Percentiles rank a stretch among this genome's conserved stretches.
phyloP scores from a whole-genome alignment of 2,888 invertebrate genomes.

The Ophioninae sp. region DNA sequence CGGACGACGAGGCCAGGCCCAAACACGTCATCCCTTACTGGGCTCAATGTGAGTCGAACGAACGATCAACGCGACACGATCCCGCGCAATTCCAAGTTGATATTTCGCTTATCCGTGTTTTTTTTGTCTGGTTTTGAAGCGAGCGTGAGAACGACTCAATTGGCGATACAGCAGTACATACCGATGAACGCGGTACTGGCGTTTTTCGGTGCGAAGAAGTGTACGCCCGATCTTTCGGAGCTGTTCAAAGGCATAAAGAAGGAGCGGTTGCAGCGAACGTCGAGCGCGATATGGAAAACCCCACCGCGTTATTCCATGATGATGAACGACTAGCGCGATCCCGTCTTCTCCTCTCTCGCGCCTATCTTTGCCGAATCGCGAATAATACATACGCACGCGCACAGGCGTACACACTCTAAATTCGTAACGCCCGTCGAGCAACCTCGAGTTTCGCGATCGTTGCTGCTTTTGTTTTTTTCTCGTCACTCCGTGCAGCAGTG shows the following conservation, averaged over 20 bases:
- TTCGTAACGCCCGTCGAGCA: neutral
- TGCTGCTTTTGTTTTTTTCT: neutral
- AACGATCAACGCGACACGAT: neutral
- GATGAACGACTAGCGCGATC: constrained; percentile 44
- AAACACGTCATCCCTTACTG: constrained; percentile 77
- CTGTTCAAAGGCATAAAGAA: constrained; percentile 88
- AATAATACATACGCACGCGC: constrained; percentile 41
- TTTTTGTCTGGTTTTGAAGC: constrained; percentile 72
- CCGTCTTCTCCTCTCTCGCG: constrained; percentile 9
- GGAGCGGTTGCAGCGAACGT: constrained; percentile 86
- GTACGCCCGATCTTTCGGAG: constrained; percentile 85
- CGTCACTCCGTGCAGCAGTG: neutral
- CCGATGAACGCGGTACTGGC: constrained; percentile 82
- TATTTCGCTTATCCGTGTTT: neutral
- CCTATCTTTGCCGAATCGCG: neutral
- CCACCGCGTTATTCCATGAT: constrained; percentile 86
- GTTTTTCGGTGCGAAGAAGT: constrained; percentile 82
- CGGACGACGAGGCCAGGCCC: constrained; percentile 76
- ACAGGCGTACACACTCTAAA: constrained; percentile 27
- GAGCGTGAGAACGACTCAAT: constrained; percentile 80
- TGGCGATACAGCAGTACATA: constrained; percentile 81
- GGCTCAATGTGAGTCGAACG: constrained; percentile 72
- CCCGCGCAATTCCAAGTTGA: neutral
- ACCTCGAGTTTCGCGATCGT: neutral
- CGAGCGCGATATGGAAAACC: constrained; percentile 89